phyloP scores from a whole-genome alignment of 1,140 invertebrate species.

The Pollicipes pollicipes region DNA sequence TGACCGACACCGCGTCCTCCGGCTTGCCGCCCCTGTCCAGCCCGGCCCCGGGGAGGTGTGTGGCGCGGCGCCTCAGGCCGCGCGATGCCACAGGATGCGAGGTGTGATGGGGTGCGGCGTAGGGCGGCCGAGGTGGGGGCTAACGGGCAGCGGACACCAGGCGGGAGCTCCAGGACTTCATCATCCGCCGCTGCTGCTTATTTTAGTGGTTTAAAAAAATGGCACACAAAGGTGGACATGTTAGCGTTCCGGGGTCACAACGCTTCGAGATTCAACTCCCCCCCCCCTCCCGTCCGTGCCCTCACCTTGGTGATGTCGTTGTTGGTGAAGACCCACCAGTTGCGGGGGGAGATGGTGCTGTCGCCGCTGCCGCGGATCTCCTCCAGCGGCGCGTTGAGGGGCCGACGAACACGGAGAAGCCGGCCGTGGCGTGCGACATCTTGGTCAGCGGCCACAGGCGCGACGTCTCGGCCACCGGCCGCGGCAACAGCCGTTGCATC shows the following conservation, averaged over 20 bases:
- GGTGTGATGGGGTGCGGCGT: no score
- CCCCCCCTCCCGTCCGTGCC: background rate
- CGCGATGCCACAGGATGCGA: no score
- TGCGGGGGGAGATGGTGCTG: conserved; percentile 17
- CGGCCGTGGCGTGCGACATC: conserved; percentile 18
- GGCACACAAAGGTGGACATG: background rate
- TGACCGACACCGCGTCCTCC: background rate
- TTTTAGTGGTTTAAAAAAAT: no score
- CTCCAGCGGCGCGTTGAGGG: conserved; percentile 24
- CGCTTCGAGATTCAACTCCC: no score
- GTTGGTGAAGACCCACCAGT: conserved; percentile 26
- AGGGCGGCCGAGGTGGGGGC: no score
- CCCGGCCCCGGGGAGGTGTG: no score
- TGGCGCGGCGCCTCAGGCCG: no score
- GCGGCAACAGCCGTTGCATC: conserved; percentile 23
- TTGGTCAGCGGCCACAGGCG: conserved; percentile 22
- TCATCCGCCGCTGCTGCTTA: no score
- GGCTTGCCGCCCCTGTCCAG: no score
- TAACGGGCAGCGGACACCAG: no score
- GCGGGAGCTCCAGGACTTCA: no score
- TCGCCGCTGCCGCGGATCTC: conserved; percentile 22
- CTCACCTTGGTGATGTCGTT: conserved; percentile 22
- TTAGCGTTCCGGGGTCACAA: no score
- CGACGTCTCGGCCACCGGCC: conserved; percentile 24
- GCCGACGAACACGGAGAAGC: conserved; percentile 27